phyloP scores from a whole-genome alignment of 2,113 vertebrate species.

The Saimiri boliviensis region DNA sequence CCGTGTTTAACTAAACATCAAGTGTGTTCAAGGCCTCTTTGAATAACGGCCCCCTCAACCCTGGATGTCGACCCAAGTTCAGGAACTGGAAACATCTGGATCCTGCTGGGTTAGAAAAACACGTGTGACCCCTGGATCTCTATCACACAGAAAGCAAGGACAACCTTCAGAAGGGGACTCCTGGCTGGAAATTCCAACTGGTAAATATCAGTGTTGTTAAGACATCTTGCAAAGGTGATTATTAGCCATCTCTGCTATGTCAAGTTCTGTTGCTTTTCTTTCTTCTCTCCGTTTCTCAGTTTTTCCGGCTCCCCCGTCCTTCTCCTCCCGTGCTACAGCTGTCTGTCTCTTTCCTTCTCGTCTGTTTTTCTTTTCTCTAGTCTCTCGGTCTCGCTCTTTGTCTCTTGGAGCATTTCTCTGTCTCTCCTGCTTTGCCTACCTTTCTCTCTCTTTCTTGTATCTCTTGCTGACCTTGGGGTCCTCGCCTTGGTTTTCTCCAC shows the following conservation, averaged over 20 bases:
- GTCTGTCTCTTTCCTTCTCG: neutral
- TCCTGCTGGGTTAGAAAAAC: slow-evolving; percentile 51
- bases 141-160: neutral
- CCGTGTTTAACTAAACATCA: neutral
- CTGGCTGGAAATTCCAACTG: neutral
- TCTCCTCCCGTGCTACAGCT: no score
- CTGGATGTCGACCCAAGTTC: neutral
- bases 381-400: neutral
- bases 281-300: neutral
- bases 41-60: neutral
- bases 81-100: slow-evolving; percentile 73
- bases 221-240: neutral
- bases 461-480: neutral
- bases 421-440: neutral
- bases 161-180: neutral
- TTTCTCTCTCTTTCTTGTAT: neutral
- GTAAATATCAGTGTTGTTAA: neutral
- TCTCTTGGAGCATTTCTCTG: neutral
- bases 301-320: neutral
- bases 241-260: neutral
- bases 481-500: neutral
- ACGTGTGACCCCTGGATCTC: neutral
- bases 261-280: neutral
- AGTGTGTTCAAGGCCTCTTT: neutral
- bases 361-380: neutral